Evolutionary conservation across 2,113 vertebrate genomes (phyloP).

Genomic region (Corythaeola cristata): DNA sequence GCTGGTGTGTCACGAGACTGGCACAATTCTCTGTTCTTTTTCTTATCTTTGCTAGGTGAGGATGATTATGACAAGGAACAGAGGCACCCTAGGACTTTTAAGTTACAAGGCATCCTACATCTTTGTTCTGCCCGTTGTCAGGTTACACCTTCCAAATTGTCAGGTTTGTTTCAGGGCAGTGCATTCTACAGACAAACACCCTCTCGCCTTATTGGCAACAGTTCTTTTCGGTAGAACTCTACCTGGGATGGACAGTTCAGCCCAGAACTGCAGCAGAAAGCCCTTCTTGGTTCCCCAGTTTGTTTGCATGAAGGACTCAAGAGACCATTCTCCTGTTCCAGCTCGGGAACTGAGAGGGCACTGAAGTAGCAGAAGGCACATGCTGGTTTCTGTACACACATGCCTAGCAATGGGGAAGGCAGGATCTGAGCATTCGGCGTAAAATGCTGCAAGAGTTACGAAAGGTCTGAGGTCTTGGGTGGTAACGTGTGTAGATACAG

Average conservation of each 20-base stretch:
- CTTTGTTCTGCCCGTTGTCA: background rate
- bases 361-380: background rate
- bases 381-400: background rate
- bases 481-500: background rate
- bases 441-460: background rate
- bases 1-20: background rate
- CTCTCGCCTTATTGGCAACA: background rate
- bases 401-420: background rate
- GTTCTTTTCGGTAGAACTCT: background rate
- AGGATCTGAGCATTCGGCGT: background rate
- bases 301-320: background rate
- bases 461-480: background rate
- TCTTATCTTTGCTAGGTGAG: background rate
- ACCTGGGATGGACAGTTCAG: background rate
- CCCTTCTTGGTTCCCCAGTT: background rate
- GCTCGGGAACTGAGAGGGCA: background rate
- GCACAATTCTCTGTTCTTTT: background rate
- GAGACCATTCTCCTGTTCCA: background rate
- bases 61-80: background rate
- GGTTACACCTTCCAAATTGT: background rate
- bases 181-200: background rate
- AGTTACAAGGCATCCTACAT: background rate
- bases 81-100: background rate
- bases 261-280: background rate
- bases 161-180: background rate